A percentile compares a stretch with the other conserved stretches of the same genome.
Conservation (phyloP, 2,888 invertebrate genomes). For the Drosophila mimica region DNA sequence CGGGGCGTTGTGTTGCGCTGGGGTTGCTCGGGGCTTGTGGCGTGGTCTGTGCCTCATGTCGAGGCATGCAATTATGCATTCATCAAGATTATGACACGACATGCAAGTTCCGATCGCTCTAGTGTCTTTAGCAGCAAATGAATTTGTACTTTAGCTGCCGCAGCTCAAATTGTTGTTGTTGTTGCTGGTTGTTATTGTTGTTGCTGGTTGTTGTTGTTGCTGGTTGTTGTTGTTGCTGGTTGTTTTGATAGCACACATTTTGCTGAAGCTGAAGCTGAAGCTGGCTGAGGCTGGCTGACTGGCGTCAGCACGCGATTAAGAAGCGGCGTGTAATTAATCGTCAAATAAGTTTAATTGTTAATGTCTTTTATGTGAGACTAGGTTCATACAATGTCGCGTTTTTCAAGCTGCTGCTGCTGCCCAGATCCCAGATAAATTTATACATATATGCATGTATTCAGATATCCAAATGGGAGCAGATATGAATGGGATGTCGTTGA, state of each 20-base stretch:
- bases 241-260: conserved; percentile 79
- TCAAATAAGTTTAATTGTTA: conserved; percentile 83
- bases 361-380: conserved; percentile 73
- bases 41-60: conserved; percentile 41
- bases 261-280: conserved; percentile 52
- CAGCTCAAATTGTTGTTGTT: conserved; percentile 29
- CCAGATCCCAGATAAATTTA: conserved; percentile 48
- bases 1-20: conserved; percentile 11
- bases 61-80: conserved; percentile 83
- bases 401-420: conserved; percentile 60
- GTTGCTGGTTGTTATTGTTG: conserved; percentile 7
- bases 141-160: conserved; percentile 74
- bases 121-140: conserved; percentile 75
- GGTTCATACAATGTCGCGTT: conserved; percentile 61
- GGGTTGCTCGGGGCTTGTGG: neutral
- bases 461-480: conserved; percentile 27
- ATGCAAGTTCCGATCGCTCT: conserved; percentile 75
- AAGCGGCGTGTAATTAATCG: conserved; percentile 82
- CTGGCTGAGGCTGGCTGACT: conserved; percentile 7
- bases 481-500: conserved; percentile 11
- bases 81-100: conserved; percentile 84
- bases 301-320: conserved; percentile 78
- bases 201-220: conserved; percentile 6
- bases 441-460: conserved; percentile 12
- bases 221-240: conserved; percentile 22